A percentile compares a stretch with the other conserved stretches of the same genome.
Evolutionary conservation across 2,888 invertebrate species (phyloP).

Genomic region (Morpho achilles): DNA sequence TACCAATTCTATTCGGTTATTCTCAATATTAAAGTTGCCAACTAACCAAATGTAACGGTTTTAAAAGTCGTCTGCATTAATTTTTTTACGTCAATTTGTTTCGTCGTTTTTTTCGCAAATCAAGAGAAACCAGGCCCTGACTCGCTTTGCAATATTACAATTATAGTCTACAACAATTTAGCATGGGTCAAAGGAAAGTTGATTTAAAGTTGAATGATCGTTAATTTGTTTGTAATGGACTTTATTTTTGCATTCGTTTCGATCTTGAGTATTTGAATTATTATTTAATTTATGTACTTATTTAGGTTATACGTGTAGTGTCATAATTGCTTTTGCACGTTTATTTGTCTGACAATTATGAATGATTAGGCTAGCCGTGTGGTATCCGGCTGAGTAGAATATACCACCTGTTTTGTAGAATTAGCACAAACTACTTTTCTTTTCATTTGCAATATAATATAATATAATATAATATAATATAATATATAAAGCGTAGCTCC

Average conservation of each 20-base stretch:
- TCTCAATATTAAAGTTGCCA: not conserved
- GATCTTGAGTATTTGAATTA: constrained; percentile 30
- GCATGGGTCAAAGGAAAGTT: constrained; percentile 24
- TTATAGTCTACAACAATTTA: constrained; percentile 16
- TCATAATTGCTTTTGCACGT: too few relatives aligned
- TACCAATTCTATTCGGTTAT: too few relatives aligned
- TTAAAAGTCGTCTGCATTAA: constrained; percentile 8
- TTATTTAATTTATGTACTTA: not conserved
- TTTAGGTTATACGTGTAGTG: too few relatives aligned
- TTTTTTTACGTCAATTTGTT: constrained; percentile 12
- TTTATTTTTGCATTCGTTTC: constrained; percentile 26
- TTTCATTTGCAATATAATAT: too few relatives aligned
- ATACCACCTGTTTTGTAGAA: too few relatives aligned
- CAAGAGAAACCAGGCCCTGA: constrained; percentile 19
- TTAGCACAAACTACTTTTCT: too few relatives aligned
- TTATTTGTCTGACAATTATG: too few relatives aligned
- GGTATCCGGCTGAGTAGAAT: too few relatives aligned
- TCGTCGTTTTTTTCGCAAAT: constrained; percentile 16
- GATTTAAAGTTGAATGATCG: constrained; percentile 10
- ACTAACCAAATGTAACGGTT: constrained; percentile 4
- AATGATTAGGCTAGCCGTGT: too few relatives aligned
- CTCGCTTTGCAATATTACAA: constrained; percentile 16
- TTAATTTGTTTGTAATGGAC: constrained; percentile 14
- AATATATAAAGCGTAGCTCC: too few relatives aligned
- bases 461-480: too few relatives aligned